A percentile compares a stretch with the other conserved stretches of the same genome.
These are phyloP conservation scores for Zaprionus obscuricornis DNA, from an alignment of 2,888 invertebrate genomes.

Conservation along the genomic window DNA sequence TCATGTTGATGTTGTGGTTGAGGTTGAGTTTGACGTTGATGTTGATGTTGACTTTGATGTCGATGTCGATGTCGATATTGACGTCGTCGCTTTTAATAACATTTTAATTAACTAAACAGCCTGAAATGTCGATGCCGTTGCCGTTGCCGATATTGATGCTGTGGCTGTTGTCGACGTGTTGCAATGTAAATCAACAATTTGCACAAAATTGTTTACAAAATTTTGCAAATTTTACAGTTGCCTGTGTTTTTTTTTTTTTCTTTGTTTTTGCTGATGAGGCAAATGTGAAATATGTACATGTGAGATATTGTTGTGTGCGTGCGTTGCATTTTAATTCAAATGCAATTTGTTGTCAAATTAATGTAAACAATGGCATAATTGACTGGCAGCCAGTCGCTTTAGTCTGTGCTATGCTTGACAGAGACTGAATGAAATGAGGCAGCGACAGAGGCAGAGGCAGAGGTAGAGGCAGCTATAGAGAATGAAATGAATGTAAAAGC, in stretches of 20 bases:
- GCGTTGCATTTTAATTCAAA: constrained; percentile 62
- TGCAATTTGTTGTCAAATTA: constrained; percentile 61
- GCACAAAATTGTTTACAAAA: constrained; percentile 43
- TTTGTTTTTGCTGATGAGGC: too few relatives aligned
- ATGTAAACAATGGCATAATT: constrained; percentile 66
- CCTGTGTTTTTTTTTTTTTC: too few relatives aligned
- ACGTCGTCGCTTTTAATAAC: constrained; percentile 51
- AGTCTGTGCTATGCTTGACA: constrained; percentile 16
- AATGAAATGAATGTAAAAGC: constrained; percentile 5
- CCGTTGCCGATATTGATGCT: too few relatives aligned
- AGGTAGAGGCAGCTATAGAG: background rate
- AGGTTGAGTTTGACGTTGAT: too few relatives aligned
- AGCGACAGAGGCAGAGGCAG: background rate
- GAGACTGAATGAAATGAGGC: constrained; percentile 4
- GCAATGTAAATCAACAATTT: constrained; percentile 31
- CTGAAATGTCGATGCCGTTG: too few relatives aligned
- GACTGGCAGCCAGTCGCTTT: constrained; percentile 40
- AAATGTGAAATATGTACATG: background rate
- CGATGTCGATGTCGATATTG: constrained; percentile 23
- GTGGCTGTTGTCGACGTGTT: too few relatives aligned
- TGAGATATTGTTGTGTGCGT: constrained; percentile 27
- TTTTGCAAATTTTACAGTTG: too few relatives aligned
- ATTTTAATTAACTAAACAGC: constrained; percentile 60
- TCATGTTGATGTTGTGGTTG: too few relatives aligned
- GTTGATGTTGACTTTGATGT: constrained; percentile 13